phyloP scores from a whole-genome alignment of 1,140 invertebrate genomes.

The Neuroterus valhalla region DNA sequence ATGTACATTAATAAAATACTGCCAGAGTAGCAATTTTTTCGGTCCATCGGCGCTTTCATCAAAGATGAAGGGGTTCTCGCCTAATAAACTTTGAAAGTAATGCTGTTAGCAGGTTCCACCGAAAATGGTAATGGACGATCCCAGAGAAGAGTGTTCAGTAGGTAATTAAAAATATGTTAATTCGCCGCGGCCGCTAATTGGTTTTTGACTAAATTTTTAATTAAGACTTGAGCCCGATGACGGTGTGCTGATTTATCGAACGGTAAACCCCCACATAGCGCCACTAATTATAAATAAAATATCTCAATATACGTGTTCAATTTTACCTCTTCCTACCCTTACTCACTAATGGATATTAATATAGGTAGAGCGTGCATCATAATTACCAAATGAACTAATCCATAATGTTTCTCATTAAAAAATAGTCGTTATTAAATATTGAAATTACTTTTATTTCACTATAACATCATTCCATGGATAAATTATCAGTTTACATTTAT shows the following conservation, averaged over 20 bases:
- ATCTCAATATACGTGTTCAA: conserved; percentile 31
- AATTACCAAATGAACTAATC: not conserved
- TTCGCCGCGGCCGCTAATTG: conserved; percentile 65
- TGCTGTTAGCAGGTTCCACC: conserved; percentile 47
- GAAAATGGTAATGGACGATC: conserved; percentile 44
- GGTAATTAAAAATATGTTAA: conserved; percentile 72
- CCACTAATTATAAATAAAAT: conserved; percentile 67
- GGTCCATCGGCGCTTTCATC: conserved; percentile 42
- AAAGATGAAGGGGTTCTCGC: conserved; percentile 44
- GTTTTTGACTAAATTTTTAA: conserved; percentile 72
- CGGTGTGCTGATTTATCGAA: conserved; percentile 68
- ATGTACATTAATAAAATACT: conserved; percentile 20
- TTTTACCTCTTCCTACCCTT: not conserved
- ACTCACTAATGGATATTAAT: conserved; percentile 12
- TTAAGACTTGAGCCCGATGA: conserved; percentile 68
- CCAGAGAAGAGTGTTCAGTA: conserved; percentile 58
- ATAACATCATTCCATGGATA: conserved; percentile 72
- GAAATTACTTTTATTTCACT: conserved; percentile 74
- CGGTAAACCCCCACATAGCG: conserved; percentile 40
- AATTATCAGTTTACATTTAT: conserved; percentile 75
- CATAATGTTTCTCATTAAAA: conserved; percentile 6
- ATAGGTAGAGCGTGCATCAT: not conserved
- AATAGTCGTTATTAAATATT: conserved; percentile 63
- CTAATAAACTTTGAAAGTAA: conserved; percentile 57
- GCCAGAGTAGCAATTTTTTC: not conserved